Conservation (phyloP, 2,888 invertebrate genomes). For the Exephanes ischioxanthus region DNA sequence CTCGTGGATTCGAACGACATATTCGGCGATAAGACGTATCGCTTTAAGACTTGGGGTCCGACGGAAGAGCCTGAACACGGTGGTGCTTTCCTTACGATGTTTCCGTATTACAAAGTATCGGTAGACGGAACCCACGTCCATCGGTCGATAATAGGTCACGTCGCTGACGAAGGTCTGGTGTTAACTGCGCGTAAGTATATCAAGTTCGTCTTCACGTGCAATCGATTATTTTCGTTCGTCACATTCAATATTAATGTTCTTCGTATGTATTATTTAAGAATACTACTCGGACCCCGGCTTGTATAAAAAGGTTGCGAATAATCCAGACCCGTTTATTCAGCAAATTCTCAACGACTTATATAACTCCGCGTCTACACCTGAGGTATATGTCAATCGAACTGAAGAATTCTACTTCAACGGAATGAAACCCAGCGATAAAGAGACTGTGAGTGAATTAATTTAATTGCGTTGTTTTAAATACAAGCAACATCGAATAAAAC, state of each 20-base stretch:
- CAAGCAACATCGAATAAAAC: neutral
- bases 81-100: constrained; percentile 64
- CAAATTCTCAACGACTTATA: neutral
- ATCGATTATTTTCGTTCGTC: neutral
- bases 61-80: constrained; percentile 15
- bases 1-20: constrained; percentile 12
- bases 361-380: too few species aligned
- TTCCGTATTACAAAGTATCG: constrained; percentile 22
- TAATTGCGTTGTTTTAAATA: neutral
- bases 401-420: neutral
- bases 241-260: neutral
- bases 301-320: constrained; percentile 15
- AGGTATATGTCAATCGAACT: neutral
- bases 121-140: constrained; percentile 30
- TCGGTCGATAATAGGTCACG: constrained; percentile 64
- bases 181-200: constrained; percentile 44
- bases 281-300: constrained; percentile 46
- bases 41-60: constrained; percentile 55
- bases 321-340: constrained; percentile 37
- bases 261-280: constrained; percentile 11
- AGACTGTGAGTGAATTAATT: neutral
- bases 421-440: neutral
- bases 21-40: constrained; percentile 10
- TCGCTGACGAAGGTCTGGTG: constrained; percentile 67
- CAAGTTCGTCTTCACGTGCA: neutral